These are phyloP conservation scores for Oxyscelio sp. DNA, from an alignment of 2,888 invertebrate genomes.

Conservation along the genomic window DNA sequence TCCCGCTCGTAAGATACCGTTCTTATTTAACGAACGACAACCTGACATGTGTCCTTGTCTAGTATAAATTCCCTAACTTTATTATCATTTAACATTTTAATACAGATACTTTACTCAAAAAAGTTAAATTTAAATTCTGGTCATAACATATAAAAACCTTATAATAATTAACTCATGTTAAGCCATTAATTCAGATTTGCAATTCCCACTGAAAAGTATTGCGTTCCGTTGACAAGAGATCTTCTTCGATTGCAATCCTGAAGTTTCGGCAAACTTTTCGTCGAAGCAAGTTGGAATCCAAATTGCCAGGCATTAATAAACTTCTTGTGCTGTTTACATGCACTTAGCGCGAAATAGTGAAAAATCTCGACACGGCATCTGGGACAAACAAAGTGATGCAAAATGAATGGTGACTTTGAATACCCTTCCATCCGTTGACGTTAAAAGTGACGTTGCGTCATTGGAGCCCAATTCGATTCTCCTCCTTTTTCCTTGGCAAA, in stretches of 20 bases:
- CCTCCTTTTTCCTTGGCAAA: neutral
- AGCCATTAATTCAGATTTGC: constrained; percentile 46
- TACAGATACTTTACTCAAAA: constrained; percentile 13
- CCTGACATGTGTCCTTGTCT: constrained; percentile 33
- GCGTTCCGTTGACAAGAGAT: constrained; percentile 1
- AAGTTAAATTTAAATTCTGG: neutral
- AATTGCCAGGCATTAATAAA: constrained; percentile 51
- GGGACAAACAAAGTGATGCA: constrained; percentile 3
- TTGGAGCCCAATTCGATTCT: constrained; percentile 29
- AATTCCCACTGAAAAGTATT: constrained; percentile 28
- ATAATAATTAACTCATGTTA: constrained; percentile 24
- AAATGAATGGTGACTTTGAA: constrained; percentile 7
- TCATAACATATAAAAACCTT: neutral
- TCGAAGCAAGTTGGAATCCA: constrained; percentile 13
- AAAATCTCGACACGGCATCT: constrained; percentile 23
- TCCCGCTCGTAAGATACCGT: too few species aligned
- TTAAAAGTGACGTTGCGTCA: neutral
- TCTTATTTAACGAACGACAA: constrained; percentile 53
- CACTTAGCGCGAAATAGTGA: constrained; percentile 14
- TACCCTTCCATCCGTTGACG: neutral
- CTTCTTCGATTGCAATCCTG: constrained; percentile 31
- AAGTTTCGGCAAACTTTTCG: constrained; percentile 20
- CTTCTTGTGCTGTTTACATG: constrained; percentile 49
- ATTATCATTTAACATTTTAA: constrained; percentile 15
- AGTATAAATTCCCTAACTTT: constrained; percentile 12